Evolutionary conservation across 2,797 vertebrate species (phyloP), one percentile per base, ranked within the genome.

Genomic region (Danio albolineatus): DNA sequence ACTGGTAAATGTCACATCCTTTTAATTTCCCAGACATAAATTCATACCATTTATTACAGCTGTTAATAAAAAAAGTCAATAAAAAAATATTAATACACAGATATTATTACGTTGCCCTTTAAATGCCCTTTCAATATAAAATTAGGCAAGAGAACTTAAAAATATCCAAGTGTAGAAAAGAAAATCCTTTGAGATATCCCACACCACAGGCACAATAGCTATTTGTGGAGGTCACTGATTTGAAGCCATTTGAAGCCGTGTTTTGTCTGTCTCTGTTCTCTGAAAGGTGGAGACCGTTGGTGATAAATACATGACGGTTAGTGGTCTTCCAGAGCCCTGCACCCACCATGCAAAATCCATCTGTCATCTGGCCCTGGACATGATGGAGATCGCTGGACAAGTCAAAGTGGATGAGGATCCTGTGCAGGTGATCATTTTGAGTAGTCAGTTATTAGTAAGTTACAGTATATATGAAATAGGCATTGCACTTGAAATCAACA

Each of bases 221-320:
- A 51, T 61, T 70, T 59, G 6, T 76, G 16, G 14, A n/a, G 19
- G 6, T 66, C 21, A 59, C 14, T n/a, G 4, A 60, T 54, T 70
- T 43, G 12, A 72, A 72, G 5, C 17, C 12, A 28, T 46, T 62
- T n/a, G n/a, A 28, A 28, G 38, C 49, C 76, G 38, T 48, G 10
- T 53, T n/a, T 57, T 57, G 67, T 44, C 12, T 67, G 16, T 70
- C 17, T 78, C 43, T 70, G 1, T 51, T 70, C 12, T 19, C 2
- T 64, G 7, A 41, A 89, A 99, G 98, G 98, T 99, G 91, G 98
- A 99, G 91, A 99, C 98, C 0, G 97, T 99, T 60, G 98, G 98
- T 9, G 98, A 99, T 87, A 99, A 99, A 83, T 99, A 99, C 77
- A 99, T 99, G 98, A 99, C 97, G 0, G 98, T 99, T 85, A 99